Evolutionary conservation across 2,888 invertebrate genomes (phyloP).

Genomic region (Emesis castigata): DNA sequence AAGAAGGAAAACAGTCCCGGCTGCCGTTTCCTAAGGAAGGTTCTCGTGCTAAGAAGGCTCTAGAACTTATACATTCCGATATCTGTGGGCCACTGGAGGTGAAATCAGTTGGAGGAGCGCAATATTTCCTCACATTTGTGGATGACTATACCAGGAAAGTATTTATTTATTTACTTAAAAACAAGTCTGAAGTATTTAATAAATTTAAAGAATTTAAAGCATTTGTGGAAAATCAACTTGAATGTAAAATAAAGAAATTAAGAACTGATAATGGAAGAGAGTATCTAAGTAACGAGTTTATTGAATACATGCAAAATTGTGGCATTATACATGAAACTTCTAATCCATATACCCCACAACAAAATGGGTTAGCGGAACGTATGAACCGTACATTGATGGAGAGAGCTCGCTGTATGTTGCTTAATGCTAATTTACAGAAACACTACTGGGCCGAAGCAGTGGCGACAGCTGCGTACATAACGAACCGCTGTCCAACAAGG

Average conservation of each 20-base stretch:
- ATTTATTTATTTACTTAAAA: slow-evolving; percentile 3
- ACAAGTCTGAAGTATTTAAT: not conserved
- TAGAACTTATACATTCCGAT: not conserved
- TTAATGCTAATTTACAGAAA: slow-evolving; percentile 20
- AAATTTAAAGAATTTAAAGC: not conserved
- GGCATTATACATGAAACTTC: not conserved
- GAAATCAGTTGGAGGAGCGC: not conserved
- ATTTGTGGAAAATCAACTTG: not conserved
- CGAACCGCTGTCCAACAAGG: slow-evolving; percentile 17
- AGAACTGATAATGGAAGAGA: not conserved
- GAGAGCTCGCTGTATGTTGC: not conserved
- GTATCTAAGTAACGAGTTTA: not conserved
- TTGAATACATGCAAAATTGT: not conserved
- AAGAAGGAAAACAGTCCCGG: too few species aligned
- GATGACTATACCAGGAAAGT: not conserved
- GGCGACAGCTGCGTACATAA: slow-evolving; percentile 36
- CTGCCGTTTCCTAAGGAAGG: too few species aligned
- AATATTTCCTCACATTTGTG: not conserved
- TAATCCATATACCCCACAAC: not conserved
- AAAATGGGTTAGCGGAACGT: not conserved
- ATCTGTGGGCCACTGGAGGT: not conserved
- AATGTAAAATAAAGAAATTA: not conserved
- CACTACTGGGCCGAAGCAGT: slow-evolving; percentile 70
- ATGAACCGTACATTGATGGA: not conserved
- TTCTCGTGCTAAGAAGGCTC: not conserved